phyloP scores from a whole-genome alignment of 2,888 invertebrate genomes.

The Sturmia bella region DNA sequence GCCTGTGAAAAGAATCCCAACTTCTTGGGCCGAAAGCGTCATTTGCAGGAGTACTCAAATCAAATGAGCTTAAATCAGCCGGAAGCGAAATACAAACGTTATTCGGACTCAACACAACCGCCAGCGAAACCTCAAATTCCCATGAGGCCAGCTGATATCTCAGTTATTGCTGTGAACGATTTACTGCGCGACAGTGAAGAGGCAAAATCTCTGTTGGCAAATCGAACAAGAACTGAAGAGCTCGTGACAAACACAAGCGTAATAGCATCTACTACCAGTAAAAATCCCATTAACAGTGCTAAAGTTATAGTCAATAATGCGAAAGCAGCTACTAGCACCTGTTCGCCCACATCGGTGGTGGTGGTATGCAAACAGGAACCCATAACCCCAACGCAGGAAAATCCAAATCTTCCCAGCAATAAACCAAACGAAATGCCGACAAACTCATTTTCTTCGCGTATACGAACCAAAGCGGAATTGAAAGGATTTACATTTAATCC shows the following conservation, averaged over 20 bases:
- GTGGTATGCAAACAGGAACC: constrained; percentile 72
- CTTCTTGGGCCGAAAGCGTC: constrained; percentile 77
- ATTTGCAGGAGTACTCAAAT: constrained; percentile 76
- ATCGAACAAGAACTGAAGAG: constrained; percentile 36
- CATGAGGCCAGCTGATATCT: constrained; percentile 72
- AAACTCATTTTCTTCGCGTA: constrained; percentile 85
- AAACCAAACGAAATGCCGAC: constrained; percentile 82
- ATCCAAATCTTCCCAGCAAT: constrained; percentile 14
- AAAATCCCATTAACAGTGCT: constrained; percentile 6
- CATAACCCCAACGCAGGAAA: constrained; percentile 64
- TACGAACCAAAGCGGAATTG: constrained; percentile 92
- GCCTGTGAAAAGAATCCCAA: constrained; percentile 74
- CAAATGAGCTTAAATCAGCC: constrained; percentile 62
- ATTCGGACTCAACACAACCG: constrained; percentile 49
- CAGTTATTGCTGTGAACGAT: constrained; percentile 76
- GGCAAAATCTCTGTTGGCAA: constrained; percentile 12
- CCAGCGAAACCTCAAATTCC: constrained; percentile 55
- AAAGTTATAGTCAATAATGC: constrained; percentile 45
- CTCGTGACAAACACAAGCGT: constrained; percentile 33
- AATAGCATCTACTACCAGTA: constrained; percentile 27
- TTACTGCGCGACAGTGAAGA: constrained; percentile 41
- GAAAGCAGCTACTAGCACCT: constrained; percentile 22
- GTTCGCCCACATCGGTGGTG: constrained; percentile 22
- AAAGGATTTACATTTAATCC: constrained; percentile 83
- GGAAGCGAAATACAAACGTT: constrained; percentile 72